Evolutionary conservation across 2,797 vertebrate genomes (phyloP), one percentile per base, ranked within the genome.

Genomic region (Paratrypauchen microcephalus): DNA sequence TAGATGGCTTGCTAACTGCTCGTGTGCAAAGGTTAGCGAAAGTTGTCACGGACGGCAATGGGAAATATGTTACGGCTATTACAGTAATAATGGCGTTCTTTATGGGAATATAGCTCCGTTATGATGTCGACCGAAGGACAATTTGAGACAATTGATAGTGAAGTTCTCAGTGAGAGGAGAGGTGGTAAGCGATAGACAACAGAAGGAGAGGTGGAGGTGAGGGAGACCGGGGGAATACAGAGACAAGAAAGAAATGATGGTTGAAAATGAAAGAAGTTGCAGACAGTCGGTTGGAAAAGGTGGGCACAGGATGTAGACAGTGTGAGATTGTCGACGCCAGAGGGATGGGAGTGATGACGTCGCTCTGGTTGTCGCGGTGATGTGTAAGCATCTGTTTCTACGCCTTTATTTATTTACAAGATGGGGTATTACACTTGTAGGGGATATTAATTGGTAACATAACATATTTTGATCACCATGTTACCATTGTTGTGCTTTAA

Each of bases 91-190:
- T 19, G 26, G 41, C 48, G 62, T 72, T 54, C 69, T 77, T 75
- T 70, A 26, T 56, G 66, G 1, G 65, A 75, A 75, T 74, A 70
- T 67, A 65, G 62, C 28, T 26, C 69, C 61, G 6, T 54, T 70
- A 75, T 75, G 73, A 71, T 59, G 71, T 72, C 59, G 59, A 70
- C 30, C 60, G 72, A 48, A 68, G 12, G 68, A 80, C 58, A 73
- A 66, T 70, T 74, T 41, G 62, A 79, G 63, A 76, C 58, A 61
- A 71, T 72, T 65, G 81, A 73, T 71, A 68, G 54, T 58, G 36
- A 52, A 77, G 64, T 68, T 73, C 26, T 16, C 8, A 0, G 65
- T 48, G 71, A 75, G 73, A 75, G 70, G 72, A 85, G 62, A 77
- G 72, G 67, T 70, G 54, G 66, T 3, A 50, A 47, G 65, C 67